phyloP scores from a whole-genome alignment of 2,113 vertebrate genomes.

The Psilopsiagon aymara region DNA sequence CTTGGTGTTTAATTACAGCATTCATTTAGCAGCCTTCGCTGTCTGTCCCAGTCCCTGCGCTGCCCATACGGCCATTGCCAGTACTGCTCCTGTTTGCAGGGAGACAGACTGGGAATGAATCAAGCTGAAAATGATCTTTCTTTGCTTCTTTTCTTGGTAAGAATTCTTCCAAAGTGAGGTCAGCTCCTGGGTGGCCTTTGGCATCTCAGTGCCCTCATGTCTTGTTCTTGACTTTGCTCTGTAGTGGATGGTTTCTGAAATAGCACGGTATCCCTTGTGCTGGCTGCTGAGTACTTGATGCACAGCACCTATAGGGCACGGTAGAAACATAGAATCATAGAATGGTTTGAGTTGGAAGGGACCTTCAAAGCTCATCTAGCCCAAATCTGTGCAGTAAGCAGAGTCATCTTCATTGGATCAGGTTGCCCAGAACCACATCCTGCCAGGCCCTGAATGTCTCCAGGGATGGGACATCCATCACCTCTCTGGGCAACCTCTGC shows the following conservation, averaged over 20 bases:
- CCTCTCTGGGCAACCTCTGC: neutral
- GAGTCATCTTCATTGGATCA: neutral
- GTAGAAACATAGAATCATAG: neutral
- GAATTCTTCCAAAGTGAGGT: neutral
- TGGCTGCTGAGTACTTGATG: neutral
- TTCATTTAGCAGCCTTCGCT: neutral
- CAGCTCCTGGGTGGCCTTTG: fast-evolving
- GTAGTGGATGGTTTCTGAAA: neutral
- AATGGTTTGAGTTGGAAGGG: neutral
- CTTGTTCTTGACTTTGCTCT: neutral
- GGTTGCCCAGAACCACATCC: neutral
- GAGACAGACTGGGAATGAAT: neutral
- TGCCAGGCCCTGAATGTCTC: neutral
- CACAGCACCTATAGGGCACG: neutral
- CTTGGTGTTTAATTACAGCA: neutral
- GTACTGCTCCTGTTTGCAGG: neutral
- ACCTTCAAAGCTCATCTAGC: too few relatives aligned
- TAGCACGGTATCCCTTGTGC: neutral
- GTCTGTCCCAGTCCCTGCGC: neutral
- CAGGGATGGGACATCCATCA: neutral
- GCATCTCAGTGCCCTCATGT: fast-evolving
- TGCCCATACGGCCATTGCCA: neutral
- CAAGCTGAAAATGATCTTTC: neutral
- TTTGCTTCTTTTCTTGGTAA: neutral
- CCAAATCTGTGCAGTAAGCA: neutral